phyloP scores from a whole-genome alignment of 2,888 invertebrate genomes.

The Taenaris catops region DNA sequence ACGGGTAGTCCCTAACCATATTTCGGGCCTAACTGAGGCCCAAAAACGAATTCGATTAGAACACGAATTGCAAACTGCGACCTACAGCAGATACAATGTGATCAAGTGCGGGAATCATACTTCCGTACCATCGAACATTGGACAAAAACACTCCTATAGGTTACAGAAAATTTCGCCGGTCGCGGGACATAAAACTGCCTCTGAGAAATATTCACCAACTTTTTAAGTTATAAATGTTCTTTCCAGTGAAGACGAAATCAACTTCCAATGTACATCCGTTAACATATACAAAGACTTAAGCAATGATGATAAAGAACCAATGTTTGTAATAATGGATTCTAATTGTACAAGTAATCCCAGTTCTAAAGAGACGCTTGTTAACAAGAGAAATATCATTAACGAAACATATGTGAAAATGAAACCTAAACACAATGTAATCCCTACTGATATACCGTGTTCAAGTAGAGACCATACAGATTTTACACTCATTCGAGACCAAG shows the following conservation, averaged over 20 bases:
- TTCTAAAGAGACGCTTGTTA: conserved; percentile 37
- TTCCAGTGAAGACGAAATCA: conserved; percentile 47
- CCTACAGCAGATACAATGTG: conserved; percentile 44
- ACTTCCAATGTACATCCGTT: conserved; percentile 29
- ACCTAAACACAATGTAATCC: conserved; percentile 29
- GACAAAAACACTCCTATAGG: conserved; percentile 40
- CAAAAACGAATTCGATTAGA: conserved; percentile 40
- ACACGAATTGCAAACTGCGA: conserved; percentile 38
- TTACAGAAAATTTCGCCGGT: conserved; percentile 35
- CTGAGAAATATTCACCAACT: conserved; percentile 25
- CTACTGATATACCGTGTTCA: conserved; percentile 37
- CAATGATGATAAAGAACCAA: conserved; percentile 34
- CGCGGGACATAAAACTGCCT: conserved; percentile 25
- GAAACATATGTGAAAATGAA: conserved; percentile 30
- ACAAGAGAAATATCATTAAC: conserved; percentile 27
- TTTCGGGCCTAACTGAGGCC: conserved; percentile 44
- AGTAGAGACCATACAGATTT: conserved; percentile 34
- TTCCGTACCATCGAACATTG: conserved; percentile 27
- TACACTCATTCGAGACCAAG: conserved; percentile 21
- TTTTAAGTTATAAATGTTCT: conserved; percentile 43
- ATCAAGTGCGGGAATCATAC: conserved; percentile 28
- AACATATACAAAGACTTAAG: conserved; percentile 29
- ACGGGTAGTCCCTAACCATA: conserved; percentile 44
- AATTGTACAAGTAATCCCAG: conserved; percentile 38
- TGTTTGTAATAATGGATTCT: conserved; percentile 44